Evolutionary conservation across 2,113 vertebrate species (phyloP), one percentile per base, ranked within the genome.

Genomic region (Myrmecobius fasciatus): DNA sequence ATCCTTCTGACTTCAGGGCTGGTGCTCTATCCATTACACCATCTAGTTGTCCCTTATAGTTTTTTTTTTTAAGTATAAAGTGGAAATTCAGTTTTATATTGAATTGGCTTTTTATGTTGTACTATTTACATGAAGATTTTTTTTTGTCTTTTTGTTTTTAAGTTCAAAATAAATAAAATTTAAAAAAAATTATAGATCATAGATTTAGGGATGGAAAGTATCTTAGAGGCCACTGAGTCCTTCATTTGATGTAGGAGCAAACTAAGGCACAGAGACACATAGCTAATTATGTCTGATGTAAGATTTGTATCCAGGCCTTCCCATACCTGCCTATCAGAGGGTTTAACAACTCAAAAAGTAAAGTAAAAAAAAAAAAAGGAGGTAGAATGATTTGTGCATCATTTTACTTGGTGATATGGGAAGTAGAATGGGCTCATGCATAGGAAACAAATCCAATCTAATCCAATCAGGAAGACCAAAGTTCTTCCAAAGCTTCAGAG

Each of bases 401-500:
- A 83, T 83, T 43, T 43, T 20, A 83, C 7, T 83, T 24, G n/a
- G n/a, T 83, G n/a, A 83, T 83, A 43, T 6, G 43, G n/a, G n/a
- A 8, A 83, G 67, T 24, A 83, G 7, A 83, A 20, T 83, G 67
- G 5, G 6, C n/a, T 83, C 43, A 83, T 83, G 22, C 7, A 43
- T 5, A 43, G 36, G 36, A 43, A 20, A n/a, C 6, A 83, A 83
- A 7, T 43, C n/a, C 0, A 22, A 8, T 83, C 67, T 83, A 83
- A 7, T 43, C 20, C n/a, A 43, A 8, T 83, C n/a, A 8, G 67
- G 46, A 91, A 83, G 25, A 60, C 94, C 95, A 91, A 52, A 53
- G 96, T 96, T 93, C 54, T 96, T 95, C 92, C 49, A 51, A 51
- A 90, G 17, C 91, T 95, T 20, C 95, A 97, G 96, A 96, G 52